Conservation (phyloP, 2,888 invertebrate species). For the Hyposoter dolosus region DNA sequence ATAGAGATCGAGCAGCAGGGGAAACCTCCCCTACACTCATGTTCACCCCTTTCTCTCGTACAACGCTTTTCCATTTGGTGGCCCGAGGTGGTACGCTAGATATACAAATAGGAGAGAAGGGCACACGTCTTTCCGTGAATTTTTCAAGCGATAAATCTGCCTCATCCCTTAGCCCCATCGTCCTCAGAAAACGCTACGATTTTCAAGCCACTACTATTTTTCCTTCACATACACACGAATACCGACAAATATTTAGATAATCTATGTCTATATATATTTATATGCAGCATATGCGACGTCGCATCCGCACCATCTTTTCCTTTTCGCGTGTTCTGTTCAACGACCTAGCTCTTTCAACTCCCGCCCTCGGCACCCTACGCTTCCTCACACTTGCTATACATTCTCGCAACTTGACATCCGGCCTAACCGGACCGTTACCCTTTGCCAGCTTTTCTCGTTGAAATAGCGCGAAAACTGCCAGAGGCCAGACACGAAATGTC, state of each 20-base stretch:
- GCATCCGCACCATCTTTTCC: constrained; percentile 40
- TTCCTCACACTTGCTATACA: constrained; percentile 52
- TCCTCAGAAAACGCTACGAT: constrained; percentile 36
- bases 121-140: constrained; percentile 72
- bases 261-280: constrained; percentile 32
- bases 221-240: constrained; percentile 4
- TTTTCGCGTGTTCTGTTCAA: constrained; percentile 43
- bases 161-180: constrained; percentile 62
- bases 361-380: background rate
- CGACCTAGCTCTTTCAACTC: constrained; percentile 12
- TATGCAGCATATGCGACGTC: constrained; percentile 41
- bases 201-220: constrained; percentile 37
- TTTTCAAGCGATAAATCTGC: constrained; percentile 78
- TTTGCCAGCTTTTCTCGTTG: constrained; percentile 29
- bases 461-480: constrained; percentile 39
- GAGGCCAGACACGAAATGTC: constrained; percentile 28
- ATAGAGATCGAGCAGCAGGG: constrained; percentile 34
- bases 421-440: constrained; percentile 66
- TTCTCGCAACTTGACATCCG: constrained; percentile 61
- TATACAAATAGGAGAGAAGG: constrained; percentile 16
- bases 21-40: constrained; percentile 28
- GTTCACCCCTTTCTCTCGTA: constrained; percentile 67
- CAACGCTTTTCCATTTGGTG: constrained; percentile 79
- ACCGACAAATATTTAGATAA: constrained; percentile 27
- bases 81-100: constrained; percentile 45